Evolutionary conservation across 2,888 invertebrate genomes (phyloP).

Genomic region (Digitonthophagus gazella): DNA sequence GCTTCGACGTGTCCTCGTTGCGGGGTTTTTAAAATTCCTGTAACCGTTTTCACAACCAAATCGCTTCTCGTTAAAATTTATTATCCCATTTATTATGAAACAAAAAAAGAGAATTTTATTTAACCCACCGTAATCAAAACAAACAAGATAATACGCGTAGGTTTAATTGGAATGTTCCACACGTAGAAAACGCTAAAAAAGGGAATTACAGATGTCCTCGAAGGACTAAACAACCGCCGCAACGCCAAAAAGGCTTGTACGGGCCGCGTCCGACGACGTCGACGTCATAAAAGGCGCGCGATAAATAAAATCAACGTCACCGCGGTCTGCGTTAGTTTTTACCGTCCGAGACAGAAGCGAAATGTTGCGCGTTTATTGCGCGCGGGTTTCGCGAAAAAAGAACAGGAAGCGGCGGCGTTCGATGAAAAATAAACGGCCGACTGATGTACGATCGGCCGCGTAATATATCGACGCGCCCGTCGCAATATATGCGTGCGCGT

Average conservation of each 20-base stretch:
- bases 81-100: not conserved
- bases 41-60: constrained; percentile 1
- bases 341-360: not conserved
- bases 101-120: not conserved
- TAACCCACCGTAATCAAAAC: not conserved
- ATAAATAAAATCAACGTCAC: constrained; percentile 16
- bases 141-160: not conserved
- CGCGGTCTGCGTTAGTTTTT: constrained; percentile 12
- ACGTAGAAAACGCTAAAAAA: not conserved
- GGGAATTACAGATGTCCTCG: not conserved
- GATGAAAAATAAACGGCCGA: constrained; percentile 29
- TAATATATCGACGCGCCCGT: constrained; percentile 27
- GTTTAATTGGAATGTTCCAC: not conserved
- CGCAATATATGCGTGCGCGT: constrained; percentile 28
- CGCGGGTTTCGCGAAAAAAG: constrained; percentile 25
- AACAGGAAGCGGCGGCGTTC: constrained; percentile 28
- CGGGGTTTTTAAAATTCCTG: constrained; percentile 9
- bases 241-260: not conserved
- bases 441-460: constrained; percentile 26
- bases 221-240: not conserved
- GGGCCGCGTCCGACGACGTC: not conserved
- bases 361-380: constrained; percentile 4
- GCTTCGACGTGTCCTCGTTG: constrained; percentile 9
- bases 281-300: constrained; percentile 12
- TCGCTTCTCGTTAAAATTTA: not conserved